Evolutionary conservation across 2,113 vertebrate genomes (phyloP), one percentile per base, ranked within the genome.

Genomic region (Alexandromys fortis): DNA sequence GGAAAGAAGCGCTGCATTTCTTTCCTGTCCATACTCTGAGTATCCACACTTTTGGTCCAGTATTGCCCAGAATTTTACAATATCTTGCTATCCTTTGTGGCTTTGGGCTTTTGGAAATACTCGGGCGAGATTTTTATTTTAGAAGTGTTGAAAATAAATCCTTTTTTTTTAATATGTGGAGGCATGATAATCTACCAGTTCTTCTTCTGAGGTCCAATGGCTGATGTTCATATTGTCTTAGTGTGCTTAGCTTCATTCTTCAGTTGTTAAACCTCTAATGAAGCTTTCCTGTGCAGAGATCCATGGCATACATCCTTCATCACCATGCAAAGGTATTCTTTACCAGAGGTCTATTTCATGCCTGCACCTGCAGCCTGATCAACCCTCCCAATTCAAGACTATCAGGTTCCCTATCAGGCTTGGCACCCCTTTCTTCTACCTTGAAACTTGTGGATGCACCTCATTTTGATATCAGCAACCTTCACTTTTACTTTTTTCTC

Each of bases 161-260:
- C 3, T 4, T 22, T 35, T 38, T 38, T 91, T 68, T 90, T 38
- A 52, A 55, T 65, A 72, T 22, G 14, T 49, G 28, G 9, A 90
- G 10, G 0, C n/a, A 2, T 28, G 47, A 4, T 21, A 88, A n/a
- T n/a, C 22, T 83, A 61, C 3, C 13, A 42, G 0, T n/a, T 3
- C 30, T 24, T 33, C 16, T 12, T 33, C 61, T 19, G 30, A 49
- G 10, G 33, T 9, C 33, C 38, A 87, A 85, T 10, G 12, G 55
- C 21, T 75, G 47, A 8, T 16, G 16, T 26, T 42, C 22, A 33
- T 10, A 73, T 13, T 0, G 26, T 2, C 8, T 33, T 68, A 13
- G 6, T 77, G 8, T 47, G 19, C 0, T 35, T 55, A 30, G 26
- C 47, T 12, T 49, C 38, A 67, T 7, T 2, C 0, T 13, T 63